Conservation (phyloP, 1,140 invertebrate genomes). For the Gonioctena quinquepunctata region DNA sequence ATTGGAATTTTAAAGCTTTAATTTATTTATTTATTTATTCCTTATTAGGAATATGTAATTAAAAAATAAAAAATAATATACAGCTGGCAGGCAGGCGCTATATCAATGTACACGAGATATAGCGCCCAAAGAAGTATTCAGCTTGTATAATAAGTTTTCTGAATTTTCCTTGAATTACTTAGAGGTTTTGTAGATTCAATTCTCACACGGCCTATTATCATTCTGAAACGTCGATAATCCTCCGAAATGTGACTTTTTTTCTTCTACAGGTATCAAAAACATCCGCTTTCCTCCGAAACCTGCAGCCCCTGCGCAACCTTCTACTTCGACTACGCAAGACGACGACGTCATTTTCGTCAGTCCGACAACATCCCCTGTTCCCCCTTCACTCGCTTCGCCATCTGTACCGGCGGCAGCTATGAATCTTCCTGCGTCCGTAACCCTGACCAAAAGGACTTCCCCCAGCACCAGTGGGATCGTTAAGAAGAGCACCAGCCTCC, state of each 20-base stretch:
- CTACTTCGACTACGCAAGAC: constrained; percentile 27
- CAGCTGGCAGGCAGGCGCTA: too few species aligned
- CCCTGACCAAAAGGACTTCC: constrained; percentile 1
- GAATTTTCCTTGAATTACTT: too few species aligned
- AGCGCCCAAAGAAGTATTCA: too few species aligned
- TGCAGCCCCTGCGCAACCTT: not conserved
- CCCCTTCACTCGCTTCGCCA: not conserved
- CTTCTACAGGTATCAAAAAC: constrained; percentile 39
- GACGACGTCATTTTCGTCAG: constrained; percentile 48
- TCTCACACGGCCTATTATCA: too few species aligned
- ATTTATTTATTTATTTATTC: too few species aligned
- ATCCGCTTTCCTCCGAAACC: constrained; percentile 36
- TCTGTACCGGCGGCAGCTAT: not conserved
- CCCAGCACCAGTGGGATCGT: not conserved
- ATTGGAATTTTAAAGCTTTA: too few species aligned
- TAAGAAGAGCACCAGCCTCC: not conserved
- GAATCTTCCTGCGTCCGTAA: constrained; percentile 11
- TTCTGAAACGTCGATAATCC: too few species aligned
- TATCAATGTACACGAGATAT: too few species aligned
- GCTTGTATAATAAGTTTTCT: too few species aligned
- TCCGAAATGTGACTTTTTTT: not conserved
- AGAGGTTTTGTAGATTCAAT: too few species aligned
- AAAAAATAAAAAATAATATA: too few species aligned
- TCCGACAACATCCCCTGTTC: constrained; percentile 11
- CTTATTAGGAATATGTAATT: too few species aligned